phyloP scores from a whole-genome alignment of 2,888 invertebrate genomes.

The Cheilosia scutellata region DNA sequence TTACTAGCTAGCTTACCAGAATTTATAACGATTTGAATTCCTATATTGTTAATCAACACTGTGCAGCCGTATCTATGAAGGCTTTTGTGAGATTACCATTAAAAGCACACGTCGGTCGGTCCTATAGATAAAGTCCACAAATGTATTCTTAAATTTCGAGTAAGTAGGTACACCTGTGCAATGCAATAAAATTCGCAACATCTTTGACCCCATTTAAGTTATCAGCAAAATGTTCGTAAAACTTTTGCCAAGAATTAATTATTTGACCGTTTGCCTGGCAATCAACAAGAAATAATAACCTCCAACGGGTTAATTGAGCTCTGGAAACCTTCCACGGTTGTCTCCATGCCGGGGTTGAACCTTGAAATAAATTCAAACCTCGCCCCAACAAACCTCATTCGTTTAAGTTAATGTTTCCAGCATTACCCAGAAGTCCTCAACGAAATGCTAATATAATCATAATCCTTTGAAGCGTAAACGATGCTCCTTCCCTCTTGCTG shows the following conservation, averaged over 20 bases:
- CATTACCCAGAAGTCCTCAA: slow-evolving; percentile 37
- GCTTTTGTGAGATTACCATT: too few species aligned
- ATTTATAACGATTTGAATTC: too few species aligned
- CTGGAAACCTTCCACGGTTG: background rate
- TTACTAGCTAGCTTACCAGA: too few species aligned
- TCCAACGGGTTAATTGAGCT: background rate
- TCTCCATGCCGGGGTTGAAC: background rate
- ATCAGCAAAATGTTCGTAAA: background rate
- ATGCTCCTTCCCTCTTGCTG: background rate
- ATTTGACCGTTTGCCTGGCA: background rate
- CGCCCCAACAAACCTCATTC: slow-evolving; percentile 6
- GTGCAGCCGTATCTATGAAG: too few species aligned
- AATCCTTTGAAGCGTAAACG: slow-evolving; percentile 62
- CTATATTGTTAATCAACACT: too few species aligned
- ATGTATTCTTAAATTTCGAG: too few species aligned
- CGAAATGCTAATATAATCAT: slow-evolving; percentile 61
- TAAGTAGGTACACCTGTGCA: too few species aligned
- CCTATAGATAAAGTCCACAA: too few species aligned
- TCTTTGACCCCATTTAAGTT: background rate
- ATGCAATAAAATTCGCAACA: background rate
- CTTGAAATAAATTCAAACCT: background rate
- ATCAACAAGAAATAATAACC: background rate
- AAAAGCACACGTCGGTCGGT: too few species aligned
- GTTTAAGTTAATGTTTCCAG: slow-evolving; percentile 19
- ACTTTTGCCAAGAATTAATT: background rate